phyloP scores from a whole-genome alignment of 2,113 vertebrate genomes.

The Megaceryle torquata region DNA sequence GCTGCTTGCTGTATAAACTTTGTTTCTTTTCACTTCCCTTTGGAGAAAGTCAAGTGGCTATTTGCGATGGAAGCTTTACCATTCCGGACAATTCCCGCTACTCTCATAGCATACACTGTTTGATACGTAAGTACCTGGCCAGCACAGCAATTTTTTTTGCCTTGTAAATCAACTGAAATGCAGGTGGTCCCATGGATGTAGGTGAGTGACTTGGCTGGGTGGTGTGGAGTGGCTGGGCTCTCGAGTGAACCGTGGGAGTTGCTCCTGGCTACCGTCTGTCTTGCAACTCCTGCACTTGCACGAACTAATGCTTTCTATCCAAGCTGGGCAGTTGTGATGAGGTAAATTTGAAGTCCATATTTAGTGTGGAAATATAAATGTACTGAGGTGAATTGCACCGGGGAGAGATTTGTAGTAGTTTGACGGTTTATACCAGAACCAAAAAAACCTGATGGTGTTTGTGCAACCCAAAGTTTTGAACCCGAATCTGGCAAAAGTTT shows the following conservation, averaged over 20 bases:
- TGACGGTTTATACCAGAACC: fast-evolving
- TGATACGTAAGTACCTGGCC: conserved; percentile 88
- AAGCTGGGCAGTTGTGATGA: background rate
- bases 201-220: background rate
- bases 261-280: background rate
- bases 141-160: too few species aligned
- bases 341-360: background rate
- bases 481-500: fast-evolving
- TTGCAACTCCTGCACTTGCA: background rate
- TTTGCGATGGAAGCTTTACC: conserved; percentile 95
- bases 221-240: background rate
- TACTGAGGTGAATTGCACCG: background rate
- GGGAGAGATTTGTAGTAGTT: background rate
- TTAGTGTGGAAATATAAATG: background rate
- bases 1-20: conserved; percentile 98
- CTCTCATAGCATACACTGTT: conserved; percentile 87
- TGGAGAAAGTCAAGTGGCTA: conserved; percentile 98
- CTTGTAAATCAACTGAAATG: fast-evolving
- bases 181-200: fast-evolving
- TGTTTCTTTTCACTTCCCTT: conserved; percentile 98
- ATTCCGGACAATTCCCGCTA: conserved; percentile 94
- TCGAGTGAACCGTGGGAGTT: background rate
- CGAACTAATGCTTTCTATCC: background rate
- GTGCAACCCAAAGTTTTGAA: fast-evolving
- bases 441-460: background rate